These are phyloP conservation scores for Champsocephalus gunnari DNA, from an alignment of 2,797 vertebrate species.

Conservation along the genomic window DNA sequence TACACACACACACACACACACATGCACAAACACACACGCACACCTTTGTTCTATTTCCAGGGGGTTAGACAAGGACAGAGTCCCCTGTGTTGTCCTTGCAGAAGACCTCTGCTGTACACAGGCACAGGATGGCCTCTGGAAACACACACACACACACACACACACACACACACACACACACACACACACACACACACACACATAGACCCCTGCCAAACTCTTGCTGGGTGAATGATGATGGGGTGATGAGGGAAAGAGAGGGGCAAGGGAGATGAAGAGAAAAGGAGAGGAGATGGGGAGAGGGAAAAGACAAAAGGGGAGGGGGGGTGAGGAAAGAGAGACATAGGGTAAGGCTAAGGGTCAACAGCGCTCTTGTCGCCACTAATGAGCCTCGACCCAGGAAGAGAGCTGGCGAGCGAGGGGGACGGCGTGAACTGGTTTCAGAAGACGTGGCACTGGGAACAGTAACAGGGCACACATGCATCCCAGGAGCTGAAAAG, in stretches of 20 bases:
- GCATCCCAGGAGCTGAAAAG: constrained; percentile 1
- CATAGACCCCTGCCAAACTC: constrained; percentile 62
- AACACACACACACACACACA: constrained; percentile 22
- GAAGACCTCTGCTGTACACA: constrained; percentile 72
- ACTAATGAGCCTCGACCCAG: constrained; percentile 58
- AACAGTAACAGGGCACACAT: constrained; percentile 5
- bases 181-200: constrained; percentile 6
- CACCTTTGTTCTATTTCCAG: constrained; percentile 68
- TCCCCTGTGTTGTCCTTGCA: constrained; percentile 78
- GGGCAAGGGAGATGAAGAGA: constrained; percentile 51
- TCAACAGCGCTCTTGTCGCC: constrained; percentile 62
- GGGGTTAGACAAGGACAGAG: constrained; percentile 76
- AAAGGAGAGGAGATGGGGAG: constrained; percentile 40
- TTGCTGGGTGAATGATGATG: constrained; percentile 76
- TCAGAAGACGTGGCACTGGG: constrained; percentile 25
- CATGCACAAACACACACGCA: constrained; percentile 15
- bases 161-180: not conserved
- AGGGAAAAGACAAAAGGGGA: not conserved
- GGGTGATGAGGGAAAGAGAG: constrained; percentile 63
- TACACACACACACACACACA: constrained; percentile 11
- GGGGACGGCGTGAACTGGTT: constrained; percentile 38
- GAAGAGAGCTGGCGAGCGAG: not conserved
- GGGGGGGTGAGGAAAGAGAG: constrained; percentile 30
- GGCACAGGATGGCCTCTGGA: constrained; percentile 60
- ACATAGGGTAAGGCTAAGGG: constrained; percentile 50